Evolutionary conservation across 2,888 invertebrate genomes (phyloP).

Genomic region (Drymonia ruficornis): DNA sequence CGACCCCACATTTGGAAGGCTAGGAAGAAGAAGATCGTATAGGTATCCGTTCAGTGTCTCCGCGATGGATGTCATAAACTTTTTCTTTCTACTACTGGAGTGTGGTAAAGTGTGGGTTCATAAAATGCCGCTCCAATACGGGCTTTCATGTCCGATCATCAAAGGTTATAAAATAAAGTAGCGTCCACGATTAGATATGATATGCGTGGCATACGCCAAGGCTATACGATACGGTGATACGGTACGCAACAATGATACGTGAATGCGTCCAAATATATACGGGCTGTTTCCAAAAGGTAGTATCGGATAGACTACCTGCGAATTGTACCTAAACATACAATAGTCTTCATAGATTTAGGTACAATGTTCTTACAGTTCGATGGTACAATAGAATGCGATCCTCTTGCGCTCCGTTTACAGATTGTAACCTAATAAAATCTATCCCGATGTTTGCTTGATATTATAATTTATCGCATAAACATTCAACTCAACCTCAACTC

Average conservation of each 20-base stretch:
- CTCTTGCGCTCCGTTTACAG: constrained; percentile 32
- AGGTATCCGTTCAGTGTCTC: too few relatives aligned
- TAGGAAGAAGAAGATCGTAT: too few relatives aligned
- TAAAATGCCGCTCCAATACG: background rate
- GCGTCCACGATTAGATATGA: background rate
- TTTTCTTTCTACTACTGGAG: too few relatives aligned
- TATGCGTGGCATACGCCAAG: background rate
- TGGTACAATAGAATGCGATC: constrained; percentile 2
- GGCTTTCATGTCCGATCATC: background rate
- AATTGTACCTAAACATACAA: too few relatives aligned
- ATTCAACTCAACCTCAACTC: constrained; percentile 29
- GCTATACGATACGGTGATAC: background rate
- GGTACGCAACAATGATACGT: background rate
- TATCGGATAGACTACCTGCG: too few relatives aligned
- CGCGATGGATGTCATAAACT: too few relatives aligned
- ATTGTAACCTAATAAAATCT: constrained; percentile 75
- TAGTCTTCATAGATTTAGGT: too few relatives aligned
- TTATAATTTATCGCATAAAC: constrained; percentile 78
- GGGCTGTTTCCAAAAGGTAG: too few relatives aligned
- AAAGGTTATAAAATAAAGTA: background rate
- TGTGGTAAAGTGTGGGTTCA: background rate
- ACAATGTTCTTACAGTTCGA: background rate
- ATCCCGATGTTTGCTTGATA: constrained; percentile 75
- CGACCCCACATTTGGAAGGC: too few relatives aligned
- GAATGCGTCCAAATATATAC: too few relatives aligned